phyloP scores from a whole-genome alignment of 2,888 invertebrate genomes.

The Mythimna loreyi region DNA sequence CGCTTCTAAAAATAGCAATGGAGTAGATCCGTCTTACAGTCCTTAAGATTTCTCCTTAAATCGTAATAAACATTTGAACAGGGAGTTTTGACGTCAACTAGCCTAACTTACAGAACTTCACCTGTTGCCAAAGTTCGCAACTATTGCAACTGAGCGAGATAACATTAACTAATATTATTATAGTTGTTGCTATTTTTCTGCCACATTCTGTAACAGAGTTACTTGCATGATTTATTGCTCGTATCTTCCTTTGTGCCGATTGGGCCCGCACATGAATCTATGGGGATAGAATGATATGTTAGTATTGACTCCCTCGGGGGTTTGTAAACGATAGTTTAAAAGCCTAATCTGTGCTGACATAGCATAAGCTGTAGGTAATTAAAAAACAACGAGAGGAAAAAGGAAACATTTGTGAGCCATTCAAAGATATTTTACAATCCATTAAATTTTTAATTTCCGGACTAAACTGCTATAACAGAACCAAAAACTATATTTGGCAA shows the following conservation, averaged over 20 bases:
- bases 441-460: slow-evolving; percentile 52
- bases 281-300: slow-evolving; percentile 43
- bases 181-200: slow-evolving; percentile 55
- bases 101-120: slow-evolving; percentile 74
- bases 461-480: slow-evolving; percentile 33
- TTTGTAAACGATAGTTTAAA: slow-evolving; percentile 37
- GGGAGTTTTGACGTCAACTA: slow-evolving; percentile 65
- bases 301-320: slow-evolving; percentile 38
- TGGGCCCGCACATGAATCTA: slow-evolving; percentile 39
- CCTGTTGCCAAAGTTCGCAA: slow-evolving; percentile 77
- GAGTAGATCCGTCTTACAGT: slow-evolving; percentile 8
- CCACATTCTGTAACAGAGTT: slow-evolving; percentile 42
- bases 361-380: no score
- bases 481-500: slow-evolving; percentile 54
- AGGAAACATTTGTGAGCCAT: slow-evolving; percentile 1
- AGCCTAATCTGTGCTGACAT: neutral
- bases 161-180: slow-evolving; percentile 58
- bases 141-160: slow-evolving; percentile 58
- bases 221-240: slow-evolving; percentile 54
- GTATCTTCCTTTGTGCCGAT: slow-evolving; percentile 45
- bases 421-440: slow-evolving; percentile 22
- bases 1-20: slow-evolving; percentile 2
- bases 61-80: slow-evolving; percentile 24
- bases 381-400: neutral
- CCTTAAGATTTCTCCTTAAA: slow-evolving; percentile 30